A percentile compares a stretch with the other conserved stretches of the same genome.
phyloP scores from a whole-genome alignment of 2,113 vertebrate species.

The Amblyornis subalaris region DNA sequence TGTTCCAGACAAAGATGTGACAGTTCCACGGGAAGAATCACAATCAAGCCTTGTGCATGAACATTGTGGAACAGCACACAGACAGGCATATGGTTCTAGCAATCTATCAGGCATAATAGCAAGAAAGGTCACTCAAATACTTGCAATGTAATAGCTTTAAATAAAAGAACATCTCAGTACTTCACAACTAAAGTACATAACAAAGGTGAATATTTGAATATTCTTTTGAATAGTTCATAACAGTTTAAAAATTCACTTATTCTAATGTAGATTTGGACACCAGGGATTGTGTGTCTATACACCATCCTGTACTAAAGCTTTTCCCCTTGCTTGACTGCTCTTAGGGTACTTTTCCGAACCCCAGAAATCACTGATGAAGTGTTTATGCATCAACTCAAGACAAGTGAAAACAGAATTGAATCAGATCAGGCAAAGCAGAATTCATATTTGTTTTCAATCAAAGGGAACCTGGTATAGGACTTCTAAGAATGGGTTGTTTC shows the following conservation, averaged over 20 bases:
- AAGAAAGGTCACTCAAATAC: not conserved
- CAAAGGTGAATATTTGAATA: not conserved
- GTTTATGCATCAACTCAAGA: not conserved
- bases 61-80: not conserved
- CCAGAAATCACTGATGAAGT: not conserved
- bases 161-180: not conserved
- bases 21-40: not conserved
- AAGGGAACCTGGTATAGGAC: not conserved
- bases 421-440: not conserved
- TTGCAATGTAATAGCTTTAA: not conserved
- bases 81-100: not conserved
- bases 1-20: constrained; percentile 55
- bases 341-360: not conserved
- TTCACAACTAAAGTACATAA: not conserved
- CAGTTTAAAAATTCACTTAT: not conserved
- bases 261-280: not conserved
- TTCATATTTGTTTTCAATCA: not conserved
- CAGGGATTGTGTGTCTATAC: not conserved
- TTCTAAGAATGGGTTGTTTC: not conserved
- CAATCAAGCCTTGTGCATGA: not conserved
- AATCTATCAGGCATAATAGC: not conserved
- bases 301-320: not conserved
- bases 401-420: not conserved
- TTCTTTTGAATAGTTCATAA: not conserved
- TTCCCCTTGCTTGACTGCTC: not conserved